Evolutionary conservation across 1,140 invertebrate species (phyloP).

Genomic region (Lanistes nyassanus): DNA sequence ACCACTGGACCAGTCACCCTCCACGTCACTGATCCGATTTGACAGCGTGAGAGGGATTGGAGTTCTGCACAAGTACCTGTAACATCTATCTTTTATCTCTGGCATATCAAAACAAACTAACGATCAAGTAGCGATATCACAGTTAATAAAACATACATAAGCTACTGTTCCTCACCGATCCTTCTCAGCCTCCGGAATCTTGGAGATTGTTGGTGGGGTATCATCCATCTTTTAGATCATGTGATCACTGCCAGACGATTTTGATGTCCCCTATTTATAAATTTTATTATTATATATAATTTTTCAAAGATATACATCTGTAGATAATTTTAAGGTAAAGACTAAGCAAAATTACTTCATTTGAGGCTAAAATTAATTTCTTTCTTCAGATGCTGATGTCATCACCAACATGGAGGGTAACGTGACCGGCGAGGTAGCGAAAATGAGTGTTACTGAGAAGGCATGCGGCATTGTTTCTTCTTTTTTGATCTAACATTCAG

Average conservation of each 20-base stretch:
- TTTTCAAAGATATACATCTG: no score
- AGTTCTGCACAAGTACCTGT: neutral
- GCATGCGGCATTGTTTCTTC: slow-evolving; percentile 50
- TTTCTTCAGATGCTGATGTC: neutral
- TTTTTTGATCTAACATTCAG: slow-evolving; percentile 28
- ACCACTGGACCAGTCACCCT: no score
- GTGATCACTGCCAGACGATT: slow-evolving; percentile 27
- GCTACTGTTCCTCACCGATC: neutral
- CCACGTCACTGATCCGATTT: neutral
- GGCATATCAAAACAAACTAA: neutral
- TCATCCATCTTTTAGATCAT: slow-evolving; percentile 38
- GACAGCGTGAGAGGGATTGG: neutral
- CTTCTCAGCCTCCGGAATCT: neutral
- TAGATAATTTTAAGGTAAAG: no score
- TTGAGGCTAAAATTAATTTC: no score
- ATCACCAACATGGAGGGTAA: slow-evolving; percentile 58
- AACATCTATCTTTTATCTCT: neutral
- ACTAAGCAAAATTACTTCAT: no score
- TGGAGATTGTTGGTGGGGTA: slow-evolving; percentile 11
- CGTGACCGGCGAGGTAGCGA: slow-evolving; percentile 55
- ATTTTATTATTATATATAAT: no score
- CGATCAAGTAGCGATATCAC: neutral
- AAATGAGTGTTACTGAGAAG: slow-evolving; percentile 58
- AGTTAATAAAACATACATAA: neutral
- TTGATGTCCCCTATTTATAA: neutral